Evolutionary conservation across 2,113 vertebrate species (phyloP), one percentile per base, ranked within the genome.

Genomic region (Rousettus leschenaultii): DNA sequence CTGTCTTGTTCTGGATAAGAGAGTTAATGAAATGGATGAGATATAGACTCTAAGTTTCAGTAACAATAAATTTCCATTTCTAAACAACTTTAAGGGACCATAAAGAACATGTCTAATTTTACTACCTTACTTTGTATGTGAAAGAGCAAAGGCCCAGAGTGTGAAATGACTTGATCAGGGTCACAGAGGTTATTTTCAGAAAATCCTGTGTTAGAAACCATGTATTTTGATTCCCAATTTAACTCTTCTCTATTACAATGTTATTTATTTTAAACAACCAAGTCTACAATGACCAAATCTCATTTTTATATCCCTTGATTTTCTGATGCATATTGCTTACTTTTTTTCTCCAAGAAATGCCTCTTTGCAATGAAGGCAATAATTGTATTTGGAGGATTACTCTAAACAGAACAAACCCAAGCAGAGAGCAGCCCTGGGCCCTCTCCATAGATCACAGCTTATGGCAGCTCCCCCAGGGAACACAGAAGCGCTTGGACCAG

Each of bases 361-460:
- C 53, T 91, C 82, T 89, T 93, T 87, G 28, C 89, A 95, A 59
- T 89, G 89, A 94, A 96, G 65, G 26, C 86, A 87, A 84, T 78
- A 65, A 89, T 70, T 68, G 19, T 48, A 51, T 95, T 96, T 86
- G 78, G 91, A 86, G n/a, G 59, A 89, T 86, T 74, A 45, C 87
- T 91, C 75, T 92, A 95, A 95, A 94, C 82, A 89, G 91, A 94
- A 74, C 83, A 95, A 89, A 96, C 89, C 57, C 91, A 89, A 95
- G 91, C 71, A 88, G 82, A 97, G 82, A 96, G 78, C 61, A 96
- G 80, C 92, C 85, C 95, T 89, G 68, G 85, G 95, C 82, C 75
- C 61, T 96, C 80, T 89, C 96, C 95, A 97, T 97, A 97, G 95
- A 98, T 97, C 97, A 97, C 79, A 84, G 96, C 93, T 95, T 95